Conservation (phyloP, 2,113 vertebrate genomes). For the Microtus oregoni region DNA sequence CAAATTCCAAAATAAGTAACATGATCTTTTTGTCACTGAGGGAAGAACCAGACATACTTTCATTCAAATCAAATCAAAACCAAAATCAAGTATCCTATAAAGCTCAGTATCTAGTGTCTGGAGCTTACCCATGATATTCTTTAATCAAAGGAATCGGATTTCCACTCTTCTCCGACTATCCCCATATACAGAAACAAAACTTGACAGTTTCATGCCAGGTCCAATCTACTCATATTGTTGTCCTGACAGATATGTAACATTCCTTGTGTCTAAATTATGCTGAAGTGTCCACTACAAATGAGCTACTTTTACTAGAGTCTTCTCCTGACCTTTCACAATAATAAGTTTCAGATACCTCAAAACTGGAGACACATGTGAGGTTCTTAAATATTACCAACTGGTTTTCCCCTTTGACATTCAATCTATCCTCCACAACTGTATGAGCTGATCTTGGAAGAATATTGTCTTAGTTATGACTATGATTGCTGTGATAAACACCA, state of each 20-base stretch:
- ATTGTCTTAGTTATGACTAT: neutral
- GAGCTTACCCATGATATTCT: neutral
- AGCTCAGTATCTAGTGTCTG: neutral
- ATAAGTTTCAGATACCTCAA: neutral
- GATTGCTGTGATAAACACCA: neutral
- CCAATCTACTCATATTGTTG: neutral
- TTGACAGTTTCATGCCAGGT: neutral
- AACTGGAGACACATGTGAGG: fast-evolving
- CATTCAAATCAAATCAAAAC: neutral
- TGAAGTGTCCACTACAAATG: too few species aligned
- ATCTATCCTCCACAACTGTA: neutral
- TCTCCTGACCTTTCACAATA: neutral
- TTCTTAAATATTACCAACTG: neutral
- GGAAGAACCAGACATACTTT: neutral
- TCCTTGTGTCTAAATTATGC: neutral
- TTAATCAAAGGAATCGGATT: too few species aligned
- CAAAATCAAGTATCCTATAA: neutral
- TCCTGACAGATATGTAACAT: neutral
- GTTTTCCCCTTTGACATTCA: neutral
- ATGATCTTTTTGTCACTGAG: neutral
- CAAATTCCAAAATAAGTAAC: neutral
- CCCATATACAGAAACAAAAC: too few species aligned
- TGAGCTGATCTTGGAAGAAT: too few species aligned
- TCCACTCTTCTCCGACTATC: too few species aligned
- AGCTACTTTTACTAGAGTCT: neutral